These are phyloP conservation scores for Bombyx huttoni DNA, from an alignment of 2,888 invertebrate species.

Conservation along the genomic window DNA sequence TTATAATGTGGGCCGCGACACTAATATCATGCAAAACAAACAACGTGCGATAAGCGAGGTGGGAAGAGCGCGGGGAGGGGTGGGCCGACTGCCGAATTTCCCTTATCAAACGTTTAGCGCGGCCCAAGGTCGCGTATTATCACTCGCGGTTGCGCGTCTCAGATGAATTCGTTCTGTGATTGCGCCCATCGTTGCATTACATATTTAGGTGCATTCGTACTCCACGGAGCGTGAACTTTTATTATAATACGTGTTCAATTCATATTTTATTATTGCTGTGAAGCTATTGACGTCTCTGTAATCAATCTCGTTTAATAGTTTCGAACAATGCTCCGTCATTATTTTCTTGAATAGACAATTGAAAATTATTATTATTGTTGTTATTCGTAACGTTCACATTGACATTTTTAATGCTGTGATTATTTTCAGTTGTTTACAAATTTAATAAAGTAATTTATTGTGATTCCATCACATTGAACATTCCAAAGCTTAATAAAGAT, in stretches of 20 bases:
- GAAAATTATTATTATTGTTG: not conserved
- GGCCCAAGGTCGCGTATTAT: constrained; percentile 60
- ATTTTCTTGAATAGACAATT: not conserved
- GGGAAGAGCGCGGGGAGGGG: constrained; percentile 12
- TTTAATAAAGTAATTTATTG: too few relatives aligned
- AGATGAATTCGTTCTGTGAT: constrained; percentile 51
- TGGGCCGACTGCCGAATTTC: constrained; percentile 47
- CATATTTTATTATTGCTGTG: not conserved
- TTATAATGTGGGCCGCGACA: constrained; percentile 41
- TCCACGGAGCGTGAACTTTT: constrained; percentile 9
- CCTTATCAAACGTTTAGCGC: constrained; percentile 57
- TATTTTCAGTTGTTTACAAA: too few relatives aligned
- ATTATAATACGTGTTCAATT: constrained; percentile 3
- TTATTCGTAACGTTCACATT: not conserved
- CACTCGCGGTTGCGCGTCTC: constrained; percentile 39
- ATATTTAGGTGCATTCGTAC: constrained; percentile 16
- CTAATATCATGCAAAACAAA: constrained; percentile 61
- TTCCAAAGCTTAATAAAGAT: too few relatives aligned
- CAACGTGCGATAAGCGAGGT: constrained; percentile 38
- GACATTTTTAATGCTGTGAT: too few relatives aligned
- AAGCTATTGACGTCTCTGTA: not conserved
- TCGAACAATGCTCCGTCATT: not conserved
- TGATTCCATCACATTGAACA: too few relatives aligned
- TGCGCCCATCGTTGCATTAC: constrained; percentile 44
- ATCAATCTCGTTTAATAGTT: not conserved